Base-by-base conservation (phyloP, 1,140 invertebrate genomes). In the Trichogramma pretiosum region DNA sequence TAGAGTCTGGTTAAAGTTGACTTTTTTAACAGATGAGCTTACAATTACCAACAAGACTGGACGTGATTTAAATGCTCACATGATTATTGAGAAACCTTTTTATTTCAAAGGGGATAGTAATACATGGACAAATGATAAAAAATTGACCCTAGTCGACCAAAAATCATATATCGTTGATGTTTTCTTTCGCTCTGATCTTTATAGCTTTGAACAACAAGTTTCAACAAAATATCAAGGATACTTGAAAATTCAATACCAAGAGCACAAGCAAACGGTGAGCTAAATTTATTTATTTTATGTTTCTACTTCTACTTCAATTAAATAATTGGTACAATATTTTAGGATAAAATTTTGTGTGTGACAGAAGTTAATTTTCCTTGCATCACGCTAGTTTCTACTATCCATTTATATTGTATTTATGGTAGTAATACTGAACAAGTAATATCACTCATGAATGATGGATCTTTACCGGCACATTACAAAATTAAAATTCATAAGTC, bases 331-430 rank as follows among this genome's bases (percentile, higher is more conserved):
- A n/a, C n/a, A n/a, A n/a, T n/a, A n/a, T n/a, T n/a, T n/a, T 28
- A 76, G 73, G 65, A 74, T 48, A 61, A 57, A 40, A 63, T 76
- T 30, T 44, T 48, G 22, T 64, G 76, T 23, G 61, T 37, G 35
- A 74, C 67, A 3, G 61, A 64, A 42, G 56, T 75, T 1, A 70
- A 73, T 57, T 75, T 65, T 55, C 74, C 75, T 3, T 69, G 69
- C 41, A 19, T 76, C 7, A 48, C 48, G 0, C 45, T 72, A 3
- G 41, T 54, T 14, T 60, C 64, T 5, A 49, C 56, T 21, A 45
- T 74, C 1, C 50, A 66, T 34, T 69, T 76, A 39, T 56, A 60
- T 22, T 68, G 64, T 34, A 55, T 61, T 17, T 44, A 63, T 22
- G 65, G 63, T 13, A 63, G 54, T 13, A 61, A 56, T 7, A 49